Evolutionary conservation across 1,140 invertebrate genomes (phyloP), one percentile per base, ranked within the genome.

Genomic region (Drosophila nebulosa): DNA sequence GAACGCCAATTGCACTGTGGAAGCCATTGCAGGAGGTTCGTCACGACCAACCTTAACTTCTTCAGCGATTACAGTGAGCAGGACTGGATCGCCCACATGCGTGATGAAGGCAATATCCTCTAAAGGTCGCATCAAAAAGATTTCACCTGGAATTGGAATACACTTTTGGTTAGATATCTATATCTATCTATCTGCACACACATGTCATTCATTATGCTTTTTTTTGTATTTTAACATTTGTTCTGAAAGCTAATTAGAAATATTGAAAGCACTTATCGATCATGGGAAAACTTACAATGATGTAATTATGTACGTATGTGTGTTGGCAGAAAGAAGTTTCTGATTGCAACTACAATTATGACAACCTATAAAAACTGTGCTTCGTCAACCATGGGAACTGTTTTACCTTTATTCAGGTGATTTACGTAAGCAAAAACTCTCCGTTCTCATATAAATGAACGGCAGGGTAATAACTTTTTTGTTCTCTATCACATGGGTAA

Each of bases 61-160:
- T 90, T 97, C 96, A 10, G 97, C 97, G 22, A 97, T 94, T 18
- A 97, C 94, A 3, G 95, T 96, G 35, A 97, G 92, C 32, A 97
- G 92, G 46, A 97, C 95, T 9, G 96, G 96, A 62, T 96, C 94
- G 39, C 95, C 95, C 12, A 94, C 93, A 78, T 95, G 94, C 18
- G 95, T 95, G 74, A 97, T 96, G 60, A 95, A 93, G 32, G 94
- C 94, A 69, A 97, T 94, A 73, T 97, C 95, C 65, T 95, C 94
- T 24, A 97, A 90, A 2, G 96, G 94, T 61, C 94, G 93, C 32
- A 94, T 93, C 26, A 97, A 91, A 58, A 93, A 94, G 60, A 97
- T 94, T 92, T 96, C 95, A 80, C 96, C 96, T 96, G 91, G 10
- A 77, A 78, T 67, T 69, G 39, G 51, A 55, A 50, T 22, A 12